Conservation (phyloP, 2,797 vertebrate genomes). For the Erethizon dorsatum region DNA sequence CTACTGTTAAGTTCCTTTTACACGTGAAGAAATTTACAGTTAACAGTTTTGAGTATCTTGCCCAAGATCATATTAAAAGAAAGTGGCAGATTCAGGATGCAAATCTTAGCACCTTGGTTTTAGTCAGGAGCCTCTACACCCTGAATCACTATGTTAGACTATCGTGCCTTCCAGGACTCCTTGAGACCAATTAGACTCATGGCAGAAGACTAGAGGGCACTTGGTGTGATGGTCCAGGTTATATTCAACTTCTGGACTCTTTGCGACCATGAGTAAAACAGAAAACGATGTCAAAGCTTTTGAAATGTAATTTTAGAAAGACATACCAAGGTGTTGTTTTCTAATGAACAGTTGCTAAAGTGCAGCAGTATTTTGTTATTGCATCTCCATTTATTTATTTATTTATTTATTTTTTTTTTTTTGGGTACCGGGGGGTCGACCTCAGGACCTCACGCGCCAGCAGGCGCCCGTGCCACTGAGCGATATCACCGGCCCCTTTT, state of each 20-base stretch:
- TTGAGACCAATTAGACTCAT: not conserved
- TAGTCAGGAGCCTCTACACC: not conserved
- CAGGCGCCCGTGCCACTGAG: too few relatives aligned
- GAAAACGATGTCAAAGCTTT: slow-evolving; percentile 59
- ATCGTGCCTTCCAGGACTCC: not conserved
- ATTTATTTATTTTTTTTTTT: too few relatives aligned
- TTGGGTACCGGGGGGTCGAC: too few relatives aligned
- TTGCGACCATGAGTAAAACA: slow-evolving; percentile 57
- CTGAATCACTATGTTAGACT: not conserved
- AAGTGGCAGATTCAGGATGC: not conserved
- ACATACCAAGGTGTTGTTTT: slow-evolving; percentile 50
- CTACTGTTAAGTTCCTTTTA: not conserved
- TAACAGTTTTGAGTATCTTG: not conserved
- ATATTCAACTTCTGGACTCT: not conserved
- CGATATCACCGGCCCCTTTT: too few relatives aligned
- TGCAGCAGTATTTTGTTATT: slow-evolving; percentile 60
- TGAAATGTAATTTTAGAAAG: slow-evolving; percentile 60
- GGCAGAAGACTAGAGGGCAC: not conserved
- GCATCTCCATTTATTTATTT: slow-evolving; percentile 78
- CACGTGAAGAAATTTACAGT: not conserved
- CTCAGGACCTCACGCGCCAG: too few relatives aligned
- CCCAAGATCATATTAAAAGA: not conserved
- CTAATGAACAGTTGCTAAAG: slow-evolving; percentile 65
- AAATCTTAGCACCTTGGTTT: not conserved
- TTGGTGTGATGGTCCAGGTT: not conserved